A percentile compares a stretch with the other conserved stretches of the same genome.
Evolutionary conservation across 2,113 vertebrate genomes (phyloP).

Genomic region (Calidris pugnax): DNA sequence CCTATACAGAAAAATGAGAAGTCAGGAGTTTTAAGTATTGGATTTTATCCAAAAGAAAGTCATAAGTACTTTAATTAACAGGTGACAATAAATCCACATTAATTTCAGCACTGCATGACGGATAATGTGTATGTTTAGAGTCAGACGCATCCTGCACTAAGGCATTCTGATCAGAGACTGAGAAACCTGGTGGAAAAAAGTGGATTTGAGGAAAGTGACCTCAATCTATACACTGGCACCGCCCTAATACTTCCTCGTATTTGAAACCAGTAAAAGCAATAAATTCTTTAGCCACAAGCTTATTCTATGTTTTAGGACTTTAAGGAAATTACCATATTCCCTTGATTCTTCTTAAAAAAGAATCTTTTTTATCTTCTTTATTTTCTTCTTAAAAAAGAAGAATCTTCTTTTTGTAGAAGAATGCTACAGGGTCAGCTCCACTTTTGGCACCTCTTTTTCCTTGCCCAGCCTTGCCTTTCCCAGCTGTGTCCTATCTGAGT

Average conservation of each 20-base stretch:
- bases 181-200: not conserved
- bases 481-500: not conserved
- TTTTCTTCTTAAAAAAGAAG: no score
- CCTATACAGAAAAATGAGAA: not conserved
- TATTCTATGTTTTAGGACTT: not conserved
- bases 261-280: not conserved
- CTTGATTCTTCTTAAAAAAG: not conserved
- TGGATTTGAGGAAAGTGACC: not conserved
- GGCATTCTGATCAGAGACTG: not conserved
- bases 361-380: no score
- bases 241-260: not conserved
- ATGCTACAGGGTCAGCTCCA: not conserved
- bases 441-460: not conserved
- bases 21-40: not conserved
- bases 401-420: no score
- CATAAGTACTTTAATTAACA: not conserved
- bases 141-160: not conserved
- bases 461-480: not conserved
- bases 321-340: not conserved
- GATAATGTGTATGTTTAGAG: not conserved
- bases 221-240: fast-evolving
- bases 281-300: not conserved
- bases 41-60: not conserved
- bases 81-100: not conserved
- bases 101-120: not conserved